Percentiles rank a stretch among this genome's conserved stretches.
phyloP scores from a whole-genome alignment of 2,113 vertebrate genomes.

The Centropus bengalensis region DNA sequence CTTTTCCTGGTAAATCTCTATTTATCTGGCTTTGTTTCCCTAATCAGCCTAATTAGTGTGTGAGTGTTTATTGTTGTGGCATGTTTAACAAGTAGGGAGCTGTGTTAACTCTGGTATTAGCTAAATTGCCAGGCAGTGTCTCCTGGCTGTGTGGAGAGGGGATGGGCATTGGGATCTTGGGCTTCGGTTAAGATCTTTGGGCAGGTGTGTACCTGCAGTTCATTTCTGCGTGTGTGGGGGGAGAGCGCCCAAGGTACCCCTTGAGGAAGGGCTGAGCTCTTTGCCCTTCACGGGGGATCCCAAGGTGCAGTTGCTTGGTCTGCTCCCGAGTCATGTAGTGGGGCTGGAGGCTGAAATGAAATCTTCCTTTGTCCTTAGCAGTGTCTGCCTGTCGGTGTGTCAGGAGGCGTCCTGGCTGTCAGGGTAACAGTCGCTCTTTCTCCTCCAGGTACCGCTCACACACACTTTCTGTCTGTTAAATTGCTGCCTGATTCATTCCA shows the following conservation, averaged over 20 bases:
- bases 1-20: neutral
- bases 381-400: neutral
- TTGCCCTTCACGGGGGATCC: neutral
- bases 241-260: neutral
- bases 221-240: neutral
- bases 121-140: neutral
- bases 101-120: slow-evolving; percentile 6
- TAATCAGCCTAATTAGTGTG: neutral
- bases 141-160: neutral
- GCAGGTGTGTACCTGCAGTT: too few species aligned
- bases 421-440: neutral
- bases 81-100: neutral
- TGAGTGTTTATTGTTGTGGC: neutral
- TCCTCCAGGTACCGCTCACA: neutral
- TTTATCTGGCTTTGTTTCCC: neutral
- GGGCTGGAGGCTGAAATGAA: neutral
- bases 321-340: neutral
- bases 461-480: neutral
- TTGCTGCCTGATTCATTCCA: neutral
- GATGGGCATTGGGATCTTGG: neutral
- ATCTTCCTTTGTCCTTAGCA: neutral
- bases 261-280: neutral
- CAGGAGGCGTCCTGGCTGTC: neutral
- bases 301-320: neutral
- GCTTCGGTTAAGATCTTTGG: neutral